Evolutionary conservation across 2,888 invertebrate genomes (phyloP), one percentile per base, ranked within the genome.

Genomic region (Phyto melanocephala): DNA sequence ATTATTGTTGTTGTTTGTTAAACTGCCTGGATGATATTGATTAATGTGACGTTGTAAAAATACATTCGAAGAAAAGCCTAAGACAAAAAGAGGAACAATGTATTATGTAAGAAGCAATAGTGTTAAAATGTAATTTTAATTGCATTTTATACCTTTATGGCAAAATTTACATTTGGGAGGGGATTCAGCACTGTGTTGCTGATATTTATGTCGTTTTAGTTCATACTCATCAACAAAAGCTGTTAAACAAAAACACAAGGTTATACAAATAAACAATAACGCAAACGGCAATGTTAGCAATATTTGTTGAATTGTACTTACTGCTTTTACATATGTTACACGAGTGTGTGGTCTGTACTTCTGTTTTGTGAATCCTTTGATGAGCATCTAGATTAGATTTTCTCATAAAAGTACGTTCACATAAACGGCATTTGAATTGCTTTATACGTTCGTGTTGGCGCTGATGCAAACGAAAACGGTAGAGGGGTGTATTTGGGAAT

Each of bases 21-120:
- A 4, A 72, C 78, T 81, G 0, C 83, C 83, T 22, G 84, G 56
- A 71, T 86, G 86, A 33, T 84, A 83, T 65, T 84, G 78, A 15
- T 68, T 76, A 11, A 81, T 45, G 37, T 86, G 86, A 0, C 85
- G 85, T 68, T 80, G 83, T 50, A 86, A 56, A 58, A 84, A 86
- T 13, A 84, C 84, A 54, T 77, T 78, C 17, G 83, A 84, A n/a
- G 84, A 83, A 60, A 86, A 86, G 15, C 84, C 85, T 85, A 67
- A 17, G 56, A 40, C 17, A 63, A 40, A 17, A 11, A 17, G 17
- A 15, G 35, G 5, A 28, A 6, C 3, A 5, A 5, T 3, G 3
- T 28, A 28, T 28, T 28, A 28, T 28, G 3, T 28, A 28, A 28
- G 8, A 28, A 63, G 11, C 40, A 40, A 62, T n/a, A 52, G 17